Base-by-base conservation (phyloP, 2,888 invertebrate species). In the Aporophyla nigra region DNA sequence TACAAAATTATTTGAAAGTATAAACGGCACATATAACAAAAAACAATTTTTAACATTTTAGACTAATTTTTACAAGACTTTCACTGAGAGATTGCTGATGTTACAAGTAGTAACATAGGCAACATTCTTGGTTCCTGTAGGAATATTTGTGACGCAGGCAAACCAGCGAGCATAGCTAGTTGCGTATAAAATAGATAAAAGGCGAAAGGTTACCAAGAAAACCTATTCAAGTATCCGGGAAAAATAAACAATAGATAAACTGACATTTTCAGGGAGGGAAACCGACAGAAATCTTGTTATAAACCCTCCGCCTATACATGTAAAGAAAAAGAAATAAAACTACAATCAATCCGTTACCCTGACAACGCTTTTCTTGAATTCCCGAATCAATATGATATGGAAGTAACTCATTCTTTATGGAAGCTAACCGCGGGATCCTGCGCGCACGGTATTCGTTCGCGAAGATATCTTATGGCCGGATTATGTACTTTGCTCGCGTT, bases 401-500 rank as follows among this genome's bases (percentile, higher is more conserved):
- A 33, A 54, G 10, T 62, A 65, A 21, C 49, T 54, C 27, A 70
- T 46, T 65, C 21, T 70, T 66, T 56, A 70, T 61, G 24, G 54
- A 46, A 66, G 24, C 16, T 46, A 53, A 67, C 66, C 40, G 10
- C 46, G 14, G 10, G 6, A 49, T 58, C 27, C 43, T 33, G 49
- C 49, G 53, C 46, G n/a, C 51, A n/a, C 43, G 58, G 63, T 59
- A 67, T 78, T 54, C 40, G 10, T 46, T 33, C 21, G 43, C 53
- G 21, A 33, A 71, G 14, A 51, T 61, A 56, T 68, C 24, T 59
- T 63, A 56, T 14, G 27, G 40, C 5, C 5, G 78, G 83, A 78
- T 83, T 78, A 72, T 53, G 46, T 78, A 53, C 68, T 61, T 65
- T 65, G 43, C 51, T 54, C 59, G 65, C 65, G 33, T 72, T 78